Conservation (phyloP, 1,140 invertebrate genomes). For the Tetragnatha versicolor region DNA sequence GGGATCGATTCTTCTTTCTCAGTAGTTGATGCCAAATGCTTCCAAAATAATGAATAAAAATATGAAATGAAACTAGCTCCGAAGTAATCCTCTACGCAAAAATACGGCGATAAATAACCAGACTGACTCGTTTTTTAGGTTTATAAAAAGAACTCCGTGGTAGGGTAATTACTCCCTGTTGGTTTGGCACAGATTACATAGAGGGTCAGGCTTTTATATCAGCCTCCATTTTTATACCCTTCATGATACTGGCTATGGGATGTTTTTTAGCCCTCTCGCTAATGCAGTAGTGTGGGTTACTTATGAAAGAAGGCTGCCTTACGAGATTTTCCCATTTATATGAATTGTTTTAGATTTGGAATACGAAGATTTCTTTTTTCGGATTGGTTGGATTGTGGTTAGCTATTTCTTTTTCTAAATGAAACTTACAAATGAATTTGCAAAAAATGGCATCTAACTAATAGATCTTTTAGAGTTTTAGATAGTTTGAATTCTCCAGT, state of each 20-base stretch:
- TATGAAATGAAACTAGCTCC: not conserved
- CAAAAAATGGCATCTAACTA: no score
- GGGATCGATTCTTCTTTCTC: no score
- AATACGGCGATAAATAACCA: constrained; percentile 19
- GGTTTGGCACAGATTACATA: constrained; percentile 24
- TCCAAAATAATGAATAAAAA: no score
- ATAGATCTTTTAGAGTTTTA: no score
- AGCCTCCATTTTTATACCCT: not conserved
- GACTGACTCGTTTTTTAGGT: not conserved
- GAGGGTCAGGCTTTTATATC: not conserved
- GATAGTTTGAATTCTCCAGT: no score
- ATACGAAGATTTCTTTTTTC: not conserved
- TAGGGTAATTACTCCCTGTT: constrained; percentile 29
- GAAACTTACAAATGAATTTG: no score
- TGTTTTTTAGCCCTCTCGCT: not conserved
- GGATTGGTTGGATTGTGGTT: no score
- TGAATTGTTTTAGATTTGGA: constrained; percentile 11
- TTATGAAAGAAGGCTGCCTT: not conserved
- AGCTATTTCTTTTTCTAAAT: no score
- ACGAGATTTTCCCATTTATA: constrained; percentile 3
- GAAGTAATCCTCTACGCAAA: not conserved
- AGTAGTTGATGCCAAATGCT: not conserved
- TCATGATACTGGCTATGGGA: not conserved
- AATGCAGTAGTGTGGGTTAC: not conserved
- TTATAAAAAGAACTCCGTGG: constrained; percentile 1